Percentiles rank a stretch among this genome's conserved stretches.
Evolutionary conservation across 1,140 invertebrate genomes (phyloP).

Genomic region (Steinernema khuongi): DNA sequence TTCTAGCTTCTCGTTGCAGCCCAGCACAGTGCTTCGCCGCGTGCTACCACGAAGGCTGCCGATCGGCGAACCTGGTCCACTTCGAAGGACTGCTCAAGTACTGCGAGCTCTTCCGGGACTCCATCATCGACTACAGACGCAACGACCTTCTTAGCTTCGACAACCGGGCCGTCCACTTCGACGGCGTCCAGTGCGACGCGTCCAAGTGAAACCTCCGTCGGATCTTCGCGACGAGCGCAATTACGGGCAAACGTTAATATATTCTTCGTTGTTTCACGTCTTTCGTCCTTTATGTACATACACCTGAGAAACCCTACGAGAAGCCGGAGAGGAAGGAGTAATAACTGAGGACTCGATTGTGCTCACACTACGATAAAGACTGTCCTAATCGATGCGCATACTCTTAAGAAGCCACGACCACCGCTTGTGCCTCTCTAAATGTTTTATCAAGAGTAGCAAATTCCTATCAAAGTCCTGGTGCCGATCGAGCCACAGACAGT

Average conservation of each 20-base stretch:
- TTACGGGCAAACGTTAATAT: not conserved
- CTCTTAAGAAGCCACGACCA: no score
- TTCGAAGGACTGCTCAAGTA: constrained; percentile 42
- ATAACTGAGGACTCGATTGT: not conserved
- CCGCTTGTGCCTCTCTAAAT: no score
- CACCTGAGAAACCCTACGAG: not conserved
- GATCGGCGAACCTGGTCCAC: constrained; percentile 55
- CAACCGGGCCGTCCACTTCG: constrained; percentile 51
- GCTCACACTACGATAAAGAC: constrained; percentile 1
- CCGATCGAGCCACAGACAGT: no score
- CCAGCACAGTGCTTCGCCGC: constrained; percentile 53
- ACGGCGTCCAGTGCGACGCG: constrained; percentile 51
- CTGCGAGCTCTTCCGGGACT: constrained; percentile 54
- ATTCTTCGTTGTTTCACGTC: not conserved
- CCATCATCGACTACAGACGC: constrained; percentile 52
- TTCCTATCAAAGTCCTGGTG: no score
- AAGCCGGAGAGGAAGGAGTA: not conserved
- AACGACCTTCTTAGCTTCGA: constrained; percentile 53
- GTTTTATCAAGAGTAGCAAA: no score
- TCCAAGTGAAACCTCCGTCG: not conserved
- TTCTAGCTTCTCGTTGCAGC: constrained; percentile 36
- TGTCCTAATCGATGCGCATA: not conserved
- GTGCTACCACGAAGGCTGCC: constrained; percentile 47
- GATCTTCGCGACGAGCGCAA: not conserved
- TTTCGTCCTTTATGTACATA: constrained; percentile 1